These are phyloP conservation scores for Idaea dimidiata DNA, from an alignment of 2,888 invertebrate species.

Conservation along the genomic window DNA sequence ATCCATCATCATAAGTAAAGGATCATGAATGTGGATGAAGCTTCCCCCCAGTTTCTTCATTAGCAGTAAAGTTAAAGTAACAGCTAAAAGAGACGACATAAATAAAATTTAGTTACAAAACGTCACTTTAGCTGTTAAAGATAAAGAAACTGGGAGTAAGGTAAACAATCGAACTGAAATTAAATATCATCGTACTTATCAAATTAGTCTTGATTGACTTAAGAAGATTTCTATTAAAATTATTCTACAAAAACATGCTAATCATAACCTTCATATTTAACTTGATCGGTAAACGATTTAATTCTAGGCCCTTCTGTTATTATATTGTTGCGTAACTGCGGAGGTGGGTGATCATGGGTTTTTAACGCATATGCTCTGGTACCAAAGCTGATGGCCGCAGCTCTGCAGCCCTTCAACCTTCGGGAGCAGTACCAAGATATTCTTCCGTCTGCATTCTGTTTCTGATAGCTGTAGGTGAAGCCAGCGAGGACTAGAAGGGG, in stretches of 20 bases:
- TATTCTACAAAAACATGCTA: not conserved
- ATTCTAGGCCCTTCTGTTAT: not conserved
- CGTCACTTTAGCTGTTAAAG: too few species aligned
- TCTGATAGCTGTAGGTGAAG: conserved; percentile 72
- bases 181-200: too few species aligned
- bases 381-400: conserved; percentile 64
- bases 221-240: too few species aligned
- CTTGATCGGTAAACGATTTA: not conserved
- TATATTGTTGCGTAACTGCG: conserved; percentile 39
- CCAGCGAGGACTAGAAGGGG: conserved; percentile 61
- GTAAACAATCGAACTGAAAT: too few species aligned
- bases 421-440: conserved; percentile 74
- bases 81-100: too few species aligned
- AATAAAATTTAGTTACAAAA: too few species aligned
- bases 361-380: conserved; percentile 47
- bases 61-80: too few species aligned
- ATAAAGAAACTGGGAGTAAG: too few species aligned
- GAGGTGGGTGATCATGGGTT: conserved; percentile 63
- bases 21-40: too few species aligned
- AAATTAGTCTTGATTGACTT: too few species aligned
- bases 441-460: conserved; percentile 66
- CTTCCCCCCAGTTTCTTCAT: too few species aligned
- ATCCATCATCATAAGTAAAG: too few species aligned
- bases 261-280: not conserved
- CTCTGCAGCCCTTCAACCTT: conserved; percentile 66